phyloP scores from a whole-genome alignment of 2,113 vertebrate genomes.

The Cyanoderma ruficeps region DNA sequence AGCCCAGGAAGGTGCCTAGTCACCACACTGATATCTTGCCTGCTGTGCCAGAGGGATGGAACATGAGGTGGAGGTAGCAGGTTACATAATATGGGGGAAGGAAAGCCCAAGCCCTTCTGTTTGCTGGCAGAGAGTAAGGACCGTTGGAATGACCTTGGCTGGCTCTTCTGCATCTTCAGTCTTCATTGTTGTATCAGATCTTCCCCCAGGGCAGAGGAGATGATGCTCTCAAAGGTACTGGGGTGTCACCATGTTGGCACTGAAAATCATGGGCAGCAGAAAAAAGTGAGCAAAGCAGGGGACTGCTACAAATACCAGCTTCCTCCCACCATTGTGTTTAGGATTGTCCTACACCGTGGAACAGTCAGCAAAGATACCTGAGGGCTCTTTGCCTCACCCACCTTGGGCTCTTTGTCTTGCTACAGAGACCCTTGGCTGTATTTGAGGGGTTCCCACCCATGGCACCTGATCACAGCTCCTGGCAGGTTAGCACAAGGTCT shows the following conservation, averaged over 20 bases:
- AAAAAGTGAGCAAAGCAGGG: neutral
- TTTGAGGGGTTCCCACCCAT: neutral
- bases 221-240: neutral
- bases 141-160: neutral
- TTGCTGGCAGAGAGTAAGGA: neutral
- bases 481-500: neutral
- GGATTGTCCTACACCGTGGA: slow-evolving; percentile 4
- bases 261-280: neutral
- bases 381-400: neutral
- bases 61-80: neutral
- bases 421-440: neutral
- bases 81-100: neutral
- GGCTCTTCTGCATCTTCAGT: neutral
- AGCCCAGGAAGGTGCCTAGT: neutral
- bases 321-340: neutral
- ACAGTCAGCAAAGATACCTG: neutral
- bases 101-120: neutral
- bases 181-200: neutral
- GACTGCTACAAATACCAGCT: neutral
- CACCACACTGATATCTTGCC: neutral
- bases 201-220: neutral
- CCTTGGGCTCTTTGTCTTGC: neutral
- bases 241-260: neutral
- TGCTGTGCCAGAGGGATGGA: neutral
- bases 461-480: neutral